Conservation (phyloP, 2,113 vertebrate species). For the Pyrgilauda ruficollis region DNA sequence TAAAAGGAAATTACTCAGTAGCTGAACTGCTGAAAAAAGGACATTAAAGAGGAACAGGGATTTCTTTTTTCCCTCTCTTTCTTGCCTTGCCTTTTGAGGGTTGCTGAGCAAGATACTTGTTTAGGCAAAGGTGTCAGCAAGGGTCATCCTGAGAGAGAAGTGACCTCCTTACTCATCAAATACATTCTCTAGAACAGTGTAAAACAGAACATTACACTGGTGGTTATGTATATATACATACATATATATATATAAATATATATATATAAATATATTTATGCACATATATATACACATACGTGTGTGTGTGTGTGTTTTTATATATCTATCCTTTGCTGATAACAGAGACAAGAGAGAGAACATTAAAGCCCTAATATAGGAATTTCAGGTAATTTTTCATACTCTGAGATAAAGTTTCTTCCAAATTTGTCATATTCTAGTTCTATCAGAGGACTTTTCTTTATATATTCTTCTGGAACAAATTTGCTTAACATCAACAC, state of each 20-base stretch:
- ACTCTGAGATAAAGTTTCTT: background rate
- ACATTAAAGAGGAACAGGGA: background rate
- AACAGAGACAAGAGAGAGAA: background rate
- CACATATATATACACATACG: background rate
- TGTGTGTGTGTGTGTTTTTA: accelerated
- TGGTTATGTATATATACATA: background rate
- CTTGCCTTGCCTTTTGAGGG: background rate
- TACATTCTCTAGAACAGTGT: background rate
- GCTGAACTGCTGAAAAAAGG: background rate
- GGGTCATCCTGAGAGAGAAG: background rate
- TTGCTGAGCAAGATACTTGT: background rate
- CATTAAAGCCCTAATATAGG: background rate
- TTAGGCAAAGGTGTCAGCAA: background rate
- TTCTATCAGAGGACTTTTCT: background rate
- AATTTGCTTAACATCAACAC: background rate
- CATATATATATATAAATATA: background rate
- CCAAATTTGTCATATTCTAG: background rate
- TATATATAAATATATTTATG: background rate
- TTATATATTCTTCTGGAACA: background rate
- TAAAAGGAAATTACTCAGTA: background rate
- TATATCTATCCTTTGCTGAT: background rate
- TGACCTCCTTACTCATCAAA: background rate
- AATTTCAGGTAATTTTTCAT: background rate
- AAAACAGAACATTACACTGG: background rate
- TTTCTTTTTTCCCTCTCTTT: accelerated